Base-by-base conservation (phyloP, 1,140 invertebrate genomes). In the Acromyrmex echinatior region DNA sequence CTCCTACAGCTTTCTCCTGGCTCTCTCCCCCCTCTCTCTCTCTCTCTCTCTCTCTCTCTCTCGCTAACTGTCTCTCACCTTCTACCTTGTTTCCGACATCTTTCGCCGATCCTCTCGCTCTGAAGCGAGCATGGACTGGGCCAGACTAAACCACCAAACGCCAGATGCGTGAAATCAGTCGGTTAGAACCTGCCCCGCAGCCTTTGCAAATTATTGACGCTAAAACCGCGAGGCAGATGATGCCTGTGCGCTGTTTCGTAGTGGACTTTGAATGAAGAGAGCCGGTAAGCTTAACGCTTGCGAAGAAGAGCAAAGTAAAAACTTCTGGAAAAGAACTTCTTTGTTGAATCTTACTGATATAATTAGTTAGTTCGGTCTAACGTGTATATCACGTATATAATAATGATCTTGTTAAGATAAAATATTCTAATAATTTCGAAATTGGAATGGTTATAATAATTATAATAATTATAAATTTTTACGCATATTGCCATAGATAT, bases 91-190 rank as follows among this genome's bases (percentile, higher is more conserved):
- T 81, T 63, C 51, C 51, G 21, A 35, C 88, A 73, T 90, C 86
- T 90, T 90, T 86, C 71, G 74, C 21, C 35, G 58, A 79, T 88
- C 28, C 90, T 87, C 80, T 68, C 49, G 35, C 45, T 82, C 71
- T 62, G 51, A 66, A 88, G 68, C 58, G 62, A 31, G 78, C 77
- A 76, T 62, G 70, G 76, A 89, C 60, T 89, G 86, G 91, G 90
- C 93, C 93, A 93, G 91, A 91, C 92, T 92, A 94, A 92, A 95
- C 93, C 93, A 88, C 93, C 92, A 93, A 95, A 94, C 94, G 94
- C 94, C 94, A 95, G 94, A 95, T 95, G 94, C 94, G 93, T 94
- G 92, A 94, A 94, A 95, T 95, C 94, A 95, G 93, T 94, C 88
- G 89, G 86, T 92, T 93, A 92, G 91, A 94, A 92, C 89, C 85